A percentile compares a stretch with the other conserved stretches of the same genome.
Evolutionary conservation across 2,113 vertebrate species (phyloP).

Genomic region (Dasypus novemcinctus): DNA sequence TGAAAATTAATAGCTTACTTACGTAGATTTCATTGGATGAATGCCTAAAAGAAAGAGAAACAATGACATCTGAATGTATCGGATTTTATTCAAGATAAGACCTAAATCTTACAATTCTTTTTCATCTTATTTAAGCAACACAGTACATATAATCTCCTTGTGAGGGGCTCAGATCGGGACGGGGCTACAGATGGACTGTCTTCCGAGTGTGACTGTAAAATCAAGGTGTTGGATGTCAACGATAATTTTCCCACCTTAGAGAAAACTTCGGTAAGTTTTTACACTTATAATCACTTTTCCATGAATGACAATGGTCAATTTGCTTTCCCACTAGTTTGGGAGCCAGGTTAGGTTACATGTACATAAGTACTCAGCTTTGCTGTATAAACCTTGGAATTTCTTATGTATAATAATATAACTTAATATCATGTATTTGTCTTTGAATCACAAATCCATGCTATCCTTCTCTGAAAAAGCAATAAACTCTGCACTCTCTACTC

Average conservation of each 20-base stretch:
- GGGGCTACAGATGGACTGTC: constrained; percentile 83
- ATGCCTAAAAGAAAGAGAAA: neutral
- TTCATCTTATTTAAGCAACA: constrained; percentile 82
- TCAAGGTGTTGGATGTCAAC: constrained; percentile 92
- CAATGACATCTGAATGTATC: neutral
- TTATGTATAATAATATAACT: neutral
- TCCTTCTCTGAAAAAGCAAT: neutral
- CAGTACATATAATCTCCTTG: constrained; percentile 85
- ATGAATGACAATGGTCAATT: neutral
- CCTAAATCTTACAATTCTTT: constrained; percentile 23
- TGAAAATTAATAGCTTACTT: neutral
- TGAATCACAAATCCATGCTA: neutral
- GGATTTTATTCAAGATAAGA: neutral
- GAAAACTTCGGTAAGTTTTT: constrained; percentile 86
- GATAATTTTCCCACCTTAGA: constrained; percentile 93
- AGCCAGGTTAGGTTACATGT: neutral
- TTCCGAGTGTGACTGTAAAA: constrained; percentile 83
- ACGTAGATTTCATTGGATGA: neutral
- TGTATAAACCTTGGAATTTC: neutral
- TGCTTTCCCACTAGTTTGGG: neutral
- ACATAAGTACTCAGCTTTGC: neutral
- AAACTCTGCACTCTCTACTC: neutral
- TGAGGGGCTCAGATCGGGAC: constrained; percentile 87
- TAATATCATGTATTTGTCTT: neutral
- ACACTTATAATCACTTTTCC: neutral